phyloP scores from a whole-genome alignment of 2,888 invertebrate species.

The Antitype chi region DNA sequence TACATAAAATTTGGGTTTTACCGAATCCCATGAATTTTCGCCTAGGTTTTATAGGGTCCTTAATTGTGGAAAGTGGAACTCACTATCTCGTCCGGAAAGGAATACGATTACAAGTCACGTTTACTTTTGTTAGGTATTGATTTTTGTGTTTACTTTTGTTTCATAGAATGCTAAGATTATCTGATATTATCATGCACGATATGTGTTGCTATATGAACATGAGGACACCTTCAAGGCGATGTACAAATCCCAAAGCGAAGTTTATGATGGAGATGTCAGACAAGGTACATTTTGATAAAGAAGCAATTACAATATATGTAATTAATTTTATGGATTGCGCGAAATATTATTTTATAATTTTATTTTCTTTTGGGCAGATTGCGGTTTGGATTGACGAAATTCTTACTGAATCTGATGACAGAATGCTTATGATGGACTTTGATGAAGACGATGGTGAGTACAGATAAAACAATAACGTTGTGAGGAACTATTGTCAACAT shows the following conservation, averaged over 20 bases:
- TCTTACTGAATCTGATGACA: conserved; percentile 84
- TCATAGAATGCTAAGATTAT: conserved; percentile 83
- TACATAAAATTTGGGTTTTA: too few species aligned
- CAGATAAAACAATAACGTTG: background rate
- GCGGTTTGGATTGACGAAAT: conserved; percentile 88
- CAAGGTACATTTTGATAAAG: conserved; percentile 75
- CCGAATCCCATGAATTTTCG: too few species aligned
- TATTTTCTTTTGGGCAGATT: conserved; percentile 69
- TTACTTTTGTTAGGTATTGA: background rate
- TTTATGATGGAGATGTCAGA: conserved; percentile 87
- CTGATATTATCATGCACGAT: conserved; percentile 82
- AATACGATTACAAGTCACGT: too few species aligned
- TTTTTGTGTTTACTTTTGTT: conserved; percentile 20
- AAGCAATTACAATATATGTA: background rate
- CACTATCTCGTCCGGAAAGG: too few species aligned
- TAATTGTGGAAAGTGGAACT: too few species aligned
- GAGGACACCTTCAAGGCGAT: conserved; percentile 77
- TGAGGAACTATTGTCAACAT: conserved; percentile 76
- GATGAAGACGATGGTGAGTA: conserved; percentile 87
- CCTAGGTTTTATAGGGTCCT: too few species aligned
- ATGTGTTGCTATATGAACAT: conserved; percentile 80
- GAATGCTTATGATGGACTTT: conserved; percentile 89
- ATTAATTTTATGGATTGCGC: background rate
- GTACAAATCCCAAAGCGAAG: conserved; percentile 77
- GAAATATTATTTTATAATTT: background rate